A percentile compares a stretch with the other conserved stretches of the same genome.
Conservation (phyloP, 2,797 vertebrate species). For the Uromys caudimaculatus region DNA sequence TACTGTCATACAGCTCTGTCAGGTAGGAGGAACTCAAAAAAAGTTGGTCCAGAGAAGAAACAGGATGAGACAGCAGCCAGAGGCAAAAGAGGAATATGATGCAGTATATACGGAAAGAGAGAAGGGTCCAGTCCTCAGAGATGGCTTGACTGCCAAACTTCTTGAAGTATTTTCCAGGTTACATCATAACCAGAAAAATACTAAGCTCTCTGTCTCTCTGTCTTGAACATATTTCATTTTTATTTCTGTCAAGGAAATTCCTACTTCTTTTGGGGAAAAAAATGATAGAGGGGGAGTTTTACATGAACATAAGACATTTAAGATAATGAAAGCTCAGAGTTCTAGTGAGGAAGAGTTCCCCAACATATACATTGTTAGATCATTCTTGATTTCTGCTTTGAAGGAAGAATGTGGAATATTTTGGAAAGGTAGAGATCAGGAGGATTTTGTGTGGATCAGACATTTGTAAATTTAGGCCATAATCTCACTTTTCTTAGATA, state of each 20-base stretch:
- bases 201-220: not conserved
- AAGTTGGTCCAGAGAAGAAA: not conserved
- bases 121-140: not conserved
- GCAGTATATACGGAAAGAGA: not conserved
- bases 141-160: not conserved
- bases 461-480: slow-evolving; percentile 15
- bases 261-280: not conserved
- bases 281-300: not conserved
- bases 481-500: not conserved
- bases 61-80: not conserved
- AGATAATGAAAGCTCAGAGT: not conserved
- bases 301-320: not conserved
- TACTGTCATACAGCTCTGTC: not conserved
- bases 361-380: not conserved
- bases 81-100: not conserved
- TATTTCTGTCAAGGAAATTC: not conserved
- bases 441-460: not conserved
- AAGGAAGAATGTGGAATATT: not conserved
- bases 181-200: not conserved
- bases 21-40: not conserved
- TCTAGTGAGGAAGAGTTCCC: not conserved
- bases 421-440: not conserved
- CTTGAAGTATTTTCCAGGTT: not conserved
- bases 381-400: not conserved
- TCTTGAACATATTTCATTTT: not conserved